phyloP scores from a whole-genome alignment of 2,888 invertebrate genomes.

The Leptinotarsa juncta region DNA sequence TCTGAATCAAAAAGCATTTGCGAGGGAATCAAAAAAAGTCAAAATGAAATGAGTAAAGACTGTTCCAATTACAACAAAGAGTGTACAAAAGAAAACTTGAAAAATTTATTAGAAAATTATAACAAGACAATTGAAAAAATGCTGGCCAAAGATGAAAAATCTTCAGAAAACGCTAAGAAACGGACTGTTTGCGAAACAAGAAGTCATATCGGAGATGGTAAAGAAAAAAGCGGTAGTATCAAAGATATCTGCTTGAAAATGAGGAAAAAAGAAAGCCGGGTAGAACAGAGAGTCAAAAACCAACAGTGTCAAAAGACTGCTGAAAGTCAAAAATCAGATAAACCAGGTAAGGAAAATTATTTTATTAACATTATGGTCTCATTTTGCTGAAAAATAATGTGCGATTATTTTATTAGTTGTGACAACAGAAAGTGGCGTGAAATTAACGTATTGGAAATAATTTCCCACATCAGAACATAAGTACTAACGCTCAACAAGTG shows the following conservation, averaged over 20 bases:
- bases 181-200: background rate
- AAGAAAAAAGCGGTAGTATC: background rate
- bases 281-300: no score
- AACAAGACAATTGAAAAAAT: background rate
- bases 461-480: no score
- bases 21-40: background rate
- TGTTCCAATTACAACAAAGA: constrained; percentile 2
- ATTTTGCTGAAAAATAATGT: no score
- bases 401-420: no score
- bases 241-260: background rate
- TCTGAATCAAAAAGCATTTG: background rate
- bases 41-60: background rate
- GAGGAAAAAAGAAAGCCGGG: no score
- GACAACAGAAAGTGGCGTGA: no score
- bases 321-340: no score
- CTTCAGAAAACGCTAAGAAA: constrained; percentile 1
- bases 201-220: background rate
- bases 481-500: no score
- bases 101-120: constrained; percentile 8
- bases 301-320: no score
- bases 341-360: no score
- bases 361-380: no score
- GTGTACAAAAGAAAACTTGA: constrained; percentile 4
- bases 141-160: background rate
- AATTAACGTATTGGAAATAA: no score